Evolutionary conservation across 2,888 invertebrate genomes (phyloP), one percentile per base, ranked within the genome.

Genomic region (Cryptus viduatorius): DNA sequence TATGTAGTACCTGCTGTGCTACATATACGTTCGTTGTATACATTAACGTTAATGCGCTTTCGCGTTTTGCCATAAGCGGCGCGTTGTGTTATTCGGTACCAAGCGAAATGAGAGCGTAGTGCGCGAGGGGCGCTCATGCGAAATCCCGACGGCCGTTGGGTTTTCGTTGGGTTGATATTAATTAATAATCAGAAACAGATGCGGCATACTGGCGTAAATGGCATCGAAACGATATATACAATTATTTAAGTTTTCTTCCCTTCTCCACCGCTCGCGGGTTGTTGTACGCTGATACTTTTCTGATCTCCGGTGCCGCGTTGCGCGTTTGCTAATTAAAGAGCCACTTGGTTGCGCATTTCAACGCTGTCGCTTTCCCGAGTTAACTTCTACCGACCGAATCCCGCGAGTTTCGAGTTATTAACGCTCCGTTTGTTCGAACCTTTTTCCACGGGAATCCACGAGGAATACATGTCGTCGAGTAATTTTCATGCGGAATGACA

Each of bases 141-240:
- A 77, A 80, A 81, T 79, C 79, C 87, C 86, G 87, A 87, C 86
- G 87, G 88, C 88, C 85, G 86, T 88, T 86, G 89, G 84, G 88
- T 78, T 78, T 89, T 86, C 89, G 90, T 73, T 90, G 37, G 89
- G 92, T 91, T 92, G 91, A 92, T 93, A 93, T 93, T 93, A 93
- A 93, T 93, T 93, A 93, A 93, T 92, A 93, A 93, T 93, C 93
- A 93, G 92, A 93, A 93, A 93, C 93, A 93, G 93, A 93, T 93
- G 93, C 92, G 91, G 89, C 89, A 87, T 86, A 86, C 85, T 82
- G 85, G 53, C 29, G 59, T 12, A 65, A 71, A 86, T 88, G 83
- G 89, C 87, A 88, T 89, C 89, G 89, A 87, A 90, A 89, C 90
- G 89, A 92, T 91, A 78, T 71, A 84, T 69, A 84, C 75, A 92